Base-by-base conservation (phyloP, 2,797 vertebrate species). In the Acanthis flammea region DNA sequence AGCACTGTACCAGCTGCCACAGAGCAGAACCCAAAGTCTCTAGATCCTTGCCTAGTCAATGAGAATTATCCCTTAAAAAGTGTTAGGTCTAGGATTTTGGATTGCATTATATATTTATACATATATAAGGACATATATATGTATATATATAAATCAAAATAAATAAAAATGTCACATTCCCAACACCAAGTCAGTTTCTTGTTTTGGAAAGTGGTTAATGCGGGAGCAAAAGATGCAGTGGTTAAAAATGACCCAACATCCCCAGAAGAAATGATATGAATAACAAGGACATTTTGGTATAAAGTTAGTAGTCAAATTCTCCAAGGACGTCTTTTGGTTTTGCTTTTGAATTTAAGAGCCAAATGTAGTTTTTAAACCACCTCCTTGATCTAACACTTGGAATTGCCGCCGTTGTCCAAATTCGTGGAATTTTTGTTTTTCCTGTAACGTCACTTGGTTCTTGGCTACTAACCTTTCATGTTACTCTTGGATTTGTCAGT, bases 401-500 rank as follows among this genome's bases (percentile, higher is more conserved):
- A 97, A 97, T 97, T 90, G 97, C 94, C 14, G 27, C 95, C 93
- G 96, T 97, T 82, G 92, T 97, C 98, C 98, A 98, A 98, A 98
- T 98, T 97, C 96, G 97, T 94, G 92, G 98, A 98, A 98, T 98
- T 98, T 97, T 93, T 77, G 39, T 92, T 97, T 96, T 97, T 98
- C 97, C 97, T 97, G 95, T 96, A 99, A 99, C 99, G 99, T 99
- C 99, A 98, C 99, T 99, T 99, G 99, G 99, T 98, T 99, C 99
- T 99, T 99, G 99, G 99, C 99, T 99, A 99, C 99, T 99, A 99
- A 99, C 99, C 99, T 99, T 99, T 99, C 99, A 99, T 99, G 99
- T 99, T 99, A 99, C 99, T 99, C 99, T 99, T 99, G 99, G 99
- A 99, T 99, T 99, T 99, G 99, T 99, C 99, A 99, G 99, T 99